These are phyloP conservation scores for Andrena praecox DNA, from an alignment of 2,888 invertebrate genomes.

Conservation along the genomic window DNA sequence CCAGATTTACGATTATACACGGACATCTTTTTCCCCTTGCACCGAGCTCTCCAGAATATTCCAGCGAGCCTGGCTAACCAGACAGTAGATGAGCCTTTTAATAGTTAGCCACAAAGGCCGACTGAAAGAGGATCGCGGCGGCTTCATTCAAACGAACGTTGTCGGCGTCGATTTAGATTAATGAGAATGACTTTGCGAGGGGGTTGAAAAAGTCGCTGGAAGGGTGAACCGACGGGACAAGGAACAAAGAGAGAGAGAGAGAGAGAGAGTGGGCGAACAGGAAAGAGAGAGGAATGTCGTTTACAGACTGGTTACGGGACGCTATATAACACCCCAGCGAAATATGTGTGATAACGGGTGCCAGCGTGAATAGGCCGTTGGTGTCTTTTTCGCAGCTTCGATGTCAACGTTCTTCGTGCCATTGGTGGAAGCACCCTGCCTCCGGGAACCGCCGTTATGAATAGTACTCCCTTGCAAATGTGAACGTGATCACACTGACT, in stretches of 20 bases:
- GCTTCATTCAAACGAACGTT: slow-evolving; percentile 56
- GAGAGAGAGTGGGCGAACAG: slow-evolving; percentile 12
- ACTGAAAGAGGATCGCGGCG: slow-evolving; percentile 51
- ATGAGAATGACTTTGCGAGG: slow-evolving; percentile 59
- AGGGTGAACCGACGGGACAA: slow-evolving; percentile 22
- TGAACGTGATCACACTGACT: slow-evolving; percentile 36
- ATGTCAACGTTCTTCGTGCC: slow-evolving; percentile 47
- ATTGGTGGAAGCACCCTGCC: slow-evolving; percentile 37
- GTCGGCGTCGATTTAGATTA: slow-evolving; percentile 70
- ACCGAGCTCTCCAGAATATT: slow-evolving; percentile 13
- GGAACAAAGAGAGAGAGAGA: slow-evolving; percentile 18
- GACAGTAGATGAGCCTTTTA: slow-evolving; percentile 56
- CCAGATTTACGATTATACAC: slow-evolving; percentile 11
- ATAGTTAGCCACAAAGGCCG: slow-evolving; percentile 55
- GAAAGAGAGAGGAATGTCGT: slow-evolving; percentile 30
- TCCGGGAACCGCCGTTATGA: slow-evolving; percentile 58
- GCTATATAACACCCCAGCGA: slow-evolving; percentile 43
- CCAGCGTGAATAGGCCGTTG: slow-evolving; percentile 56
- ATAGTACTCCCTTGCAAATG: slow-evolving; percentile 57
- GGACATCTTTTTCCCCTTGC: background rate
- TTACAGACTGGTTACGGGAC: slow-evolving; percentile 45
- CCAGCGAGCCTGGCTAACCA: slow-evolving; percentile 24
- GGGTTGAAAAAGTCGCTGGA: slow-evolving; percentile 38
- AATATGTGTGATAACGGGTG: slow-evolving; percentile 64
- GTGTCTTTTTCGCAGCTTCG: slow-evolving; percentile 65